Evolutionary conservation across 1,140 invertebrate species (phyloP).

Genomic region (Pogonomyrmex barbatus): DNA sequence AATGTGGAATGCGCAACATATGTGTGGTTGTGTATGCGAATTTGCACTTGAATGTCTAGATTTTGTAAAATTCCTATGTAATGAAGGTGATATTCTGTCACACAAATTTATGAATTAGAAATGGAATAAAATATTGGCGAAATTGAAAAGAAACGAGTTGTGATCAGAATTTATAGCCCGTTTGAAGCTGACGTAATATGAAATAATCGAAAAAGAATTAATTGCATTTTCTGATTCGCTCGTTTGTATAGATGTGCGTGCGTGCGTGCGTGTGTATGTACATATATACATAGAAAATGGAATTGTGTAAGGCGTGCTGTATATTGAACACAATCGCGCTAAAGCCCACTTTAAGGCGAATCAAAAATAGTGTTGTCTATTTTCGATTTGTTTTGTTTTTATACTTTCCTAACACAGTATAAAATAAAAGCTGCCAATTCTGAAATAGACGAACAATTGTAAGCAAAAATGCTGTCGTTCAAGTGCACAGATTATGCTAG

Average conservation of each 20-base stretch:
- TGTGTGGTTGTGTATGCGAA: conserved; percentile 45
- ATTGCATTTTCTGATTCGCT: conserved; percentile 29
- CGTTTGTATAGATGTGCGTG: conserved; percentile 53
- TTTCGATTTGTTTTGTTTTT: background rate
- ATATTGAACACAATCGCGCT: conserved; percentile 18
- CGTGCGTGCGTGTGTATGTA: conserved; percentile 50
- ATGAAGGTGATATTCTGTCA: conserved; percentile 2
- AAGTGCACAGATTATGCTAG: background rate
- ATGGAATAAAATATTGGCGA: conserved; percentile 1
- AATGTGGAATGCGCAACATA: background rate
- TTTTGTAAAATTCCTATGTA: conserved; percentile 38
- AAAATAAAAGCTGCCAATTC: conserved; percentile 40
- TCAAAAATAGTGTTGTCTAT: conserved; percentile 1
- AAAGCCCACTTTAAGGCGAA: conserved; percentile 25
- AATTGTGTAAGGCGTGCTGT: conserved; percentile 41
- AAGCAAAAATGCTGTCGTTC: background rate
- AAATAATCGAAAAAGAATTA: conserved; percentile 3
- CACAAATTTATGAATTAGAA: conserved; percentile 37
- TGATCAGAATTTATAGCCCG: conserved; percentile 27
- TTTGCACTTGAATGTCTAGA: conserved; percentile 18
- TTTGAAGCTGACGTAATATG: conserved; percentile 12
- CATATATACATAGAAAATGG: conserved; percentile 52
- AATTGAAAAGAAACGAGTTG: conserved; percentile 4
- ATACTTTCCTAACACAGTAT: background rate
- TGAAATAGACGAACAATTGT: background rate